phyloP scores from a whole-genome alignment of 2,888 invertebrate genomes.

The Deroplatys truncata region DNA sequence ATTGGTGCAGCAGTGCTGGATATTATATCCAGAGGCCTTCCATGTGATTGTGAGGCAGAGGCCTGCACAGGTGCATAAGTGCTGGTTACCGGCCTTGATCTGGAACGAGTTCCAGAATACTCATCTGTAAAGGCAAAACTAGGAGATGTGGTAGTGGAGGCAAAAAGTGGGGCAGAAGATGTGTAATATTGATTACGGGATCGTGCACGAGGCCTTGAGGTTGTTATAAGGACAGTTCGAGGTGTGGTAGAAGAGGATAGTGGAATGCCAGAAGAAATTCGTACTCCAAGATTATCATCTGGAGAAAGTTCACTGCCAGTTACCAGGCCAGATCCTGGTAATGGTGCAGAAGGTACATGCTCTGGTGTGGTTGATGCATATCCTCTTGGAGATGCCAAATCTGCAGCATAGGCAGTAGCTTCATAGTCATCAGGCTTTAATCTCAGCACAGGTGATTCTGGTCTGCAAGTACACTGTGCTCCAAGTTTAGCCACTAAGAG shows the following conservation, averaged over 20 bases:
- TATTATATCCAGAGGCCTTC: neutral
- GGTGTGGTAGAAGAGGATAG: neutral
- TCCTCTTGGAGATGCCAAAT: neutral
- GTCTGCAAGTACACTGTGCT: conserved; percentile 66
- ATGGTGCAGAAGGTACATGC: neutral
- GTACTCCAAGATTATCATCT: neutral
- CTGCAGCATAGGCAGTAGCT: neutral
- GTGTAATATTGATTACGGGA: neutral
- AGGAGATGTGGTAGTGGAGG: neutral
- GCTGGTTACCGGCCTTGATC: neutral
- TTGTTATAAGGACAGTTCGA: neutral
- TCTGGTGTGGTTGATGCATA: neutral
- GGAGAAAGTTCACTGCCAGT: neutral
- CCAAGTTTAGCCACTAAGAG: conserved; percentile 65
- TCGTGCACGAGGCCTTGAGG: neutral
- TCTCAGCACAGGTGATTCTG: conserved; percentile 3
- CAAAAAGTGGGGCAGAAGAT: neutral
- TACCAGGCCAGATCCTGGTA: conserved; percentile 1
- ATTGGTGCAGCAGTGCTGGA: neutral
- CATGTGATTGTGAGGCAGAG: neutral
- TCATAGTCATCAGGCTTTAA: neutral
- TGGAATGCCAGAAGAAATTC: neutral
- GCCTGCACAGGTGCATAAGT: neutral
- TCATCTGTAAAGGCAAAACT: neutral
- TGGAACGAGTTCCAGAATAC: neutral